A percentile compares a stretch with the other conserved stretches of the same genome.
These are phyloP conservation scores for Nylanderia fulva DNA, from an alignment of 1,140 invertebrate genomes.

Conservation along the genomic window DNA sequence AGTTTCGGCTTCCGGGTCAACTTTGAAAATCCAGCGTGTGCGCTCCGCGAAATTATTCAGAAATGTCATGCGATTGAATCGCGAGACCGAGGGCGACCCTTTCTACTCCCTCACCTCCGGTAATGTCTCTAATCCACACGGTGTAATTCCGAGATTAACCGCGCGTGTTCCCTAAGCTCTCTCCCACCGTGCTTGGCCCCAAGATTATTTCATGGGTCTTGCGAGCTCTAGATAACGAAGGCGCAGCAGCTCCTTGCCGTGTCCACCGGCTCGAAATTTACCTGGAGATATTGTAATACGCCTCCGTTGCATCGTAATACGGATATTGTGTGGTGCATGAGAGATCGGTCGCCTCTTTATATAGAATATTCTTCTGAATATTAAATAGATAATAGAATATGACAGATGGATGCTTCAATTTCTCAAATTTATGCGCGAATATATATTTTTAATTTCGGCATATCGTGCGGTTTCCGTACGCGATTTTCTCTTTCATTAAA, in stretches of 20 bases:
- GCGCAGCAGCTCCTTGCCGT: not conserved
- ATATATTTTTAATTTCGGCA: slow-evolving; percentile 15
- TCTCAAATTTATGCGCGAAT: not conserved
- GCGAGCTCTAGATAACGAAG: slow-evolving; percentile 55
- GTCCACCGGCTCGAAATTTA: slow-evolving; percentile 43
- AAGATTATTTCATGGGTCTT: slow-evolving; percentile 64
- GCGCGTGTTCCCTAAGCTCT: slow-evolving; percentile 54
- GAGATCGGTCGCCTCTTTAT: too few relatives aligned
- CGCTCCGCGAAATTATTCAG: slow-evolving; percentile 49
- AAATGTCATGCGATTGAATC: slow-evolving; percentile 57
- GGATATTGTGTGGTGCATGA: not conserved
- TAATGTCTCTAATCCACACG: slow-evolving; percentile 58
- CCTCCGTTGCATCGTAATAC: slow-evolving; percentile 17
- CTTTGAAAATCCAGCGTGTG: slow-evolving; percentile 59
- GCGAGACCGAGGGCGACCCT: not conserved
- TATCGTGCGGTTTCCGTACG: not conserved
- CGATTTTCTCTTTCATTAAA: slow-evolving; percentile 12
- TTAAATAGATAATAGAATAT: too few relatives aligned
- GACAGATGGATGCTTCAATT: too few relatives aligned
- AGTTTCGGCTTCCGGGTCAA: slow-evolving; percentile 26
- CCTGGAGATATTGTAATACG: slow-evolving; percentile 30
- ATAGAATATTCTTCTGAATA: too few relatives aligned
- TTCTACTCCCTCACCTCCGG: not conserved
- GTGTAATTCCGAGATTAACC: slow-evolving; percentile 69
- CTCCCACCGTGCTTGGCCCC: slow-evolving; percentile 3